Base-by-base conservation (phyloP, 2,888 invertebrate species). In the Eupithecia inturbata region DNA sequence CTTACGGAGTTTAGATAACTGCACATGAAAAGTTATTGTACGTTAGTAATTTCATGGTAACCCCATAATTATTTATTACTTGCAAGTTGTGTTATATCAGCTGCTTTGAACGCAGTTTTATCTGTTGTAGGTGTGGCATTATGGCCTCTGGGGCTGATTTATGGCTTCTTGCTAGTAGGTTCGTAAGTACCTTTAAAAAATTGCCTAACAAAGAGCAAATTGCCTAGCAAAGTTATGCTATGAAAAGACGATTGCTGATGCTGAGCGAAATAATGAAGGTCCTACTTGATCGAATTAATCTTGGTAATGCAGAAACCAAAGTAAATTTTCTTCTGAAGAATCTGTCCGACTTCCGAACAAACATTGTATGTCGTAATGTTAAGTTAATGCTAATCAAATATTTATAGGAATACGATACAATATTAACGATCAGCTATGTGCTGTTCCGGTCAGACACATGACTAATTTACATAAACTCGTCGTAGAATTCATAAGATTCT, bases 21-120 rank as follows among this genome's bases (percentile, higher is more conserved):
- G 76, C 49, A 70, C 45, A 33, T 71, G 60, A 72, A 67, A 68
- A 62, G 66, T 73, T 72, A 66, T 67, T 67, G 75, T 77, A 83
- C 45, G 31, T 39, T 26, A 63, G 67, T 81, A 82, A 81, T 79
- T 80, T 80, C 57, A 57, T 57, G 14, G 76, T 84, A 80, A 14
- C 78, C 84, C 83, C 80, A 85, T 62, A 62, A 62, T 62, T 19
- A 31, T 31, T 62, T 16, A 31, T 28, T 19, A 62, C 31, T 16
- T 16, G 28, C 28, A 16, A 62, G 28, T 62, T 1, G 31, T 62
- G 28, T 31, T 62, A 62, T 28, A 31, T 62, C 28, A 0, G 2
- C 31, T 31, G 62, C 31, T 62, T 62, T 31, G 31, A 62, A 22
- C 62, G 31, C 31, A 62, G 62, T 19, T 62, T 62, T 57, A 57